Percentiles rank a stretch among this genome's conserved stretches.
Conservation (phyloP, 2,888 invertebrate species). For the Lamellibrachia columna region DNA sequence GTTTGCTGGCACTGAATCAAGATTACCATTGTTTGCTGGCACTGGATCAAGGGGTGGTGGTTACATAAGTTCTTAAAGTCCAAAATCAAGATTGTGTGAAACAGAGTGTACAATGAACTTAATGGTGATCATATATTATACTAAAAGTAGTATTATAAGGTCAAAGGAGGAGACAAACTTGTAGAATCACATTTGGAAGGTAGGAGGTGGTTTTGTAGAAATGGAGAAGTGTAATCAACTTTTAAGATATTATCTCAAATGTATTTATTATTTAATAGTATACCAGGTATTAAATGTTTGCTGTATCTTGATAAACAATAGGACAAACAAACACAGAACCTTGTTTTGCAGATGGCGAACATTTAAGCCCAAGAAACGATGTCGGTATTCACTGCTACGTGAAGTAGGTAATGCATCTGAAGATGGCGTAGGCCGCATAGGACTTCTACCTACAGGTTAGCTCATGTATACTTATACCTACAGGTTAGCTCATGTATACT, state of each 20-base stretch:
- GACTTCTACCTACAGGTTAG: background rate
- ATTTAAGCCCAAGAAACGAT: background rate
- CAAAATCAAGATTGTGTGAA: background rate
- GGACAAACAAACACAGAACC: background rate
- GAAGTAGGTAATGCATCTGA: background rate
- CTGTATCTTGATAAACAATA: background rate
- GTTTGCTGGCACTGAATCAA: no score
- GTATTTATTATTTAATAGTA: background rate
- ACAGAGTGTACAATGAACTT: background rate
- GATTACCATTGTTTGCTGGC: no score
- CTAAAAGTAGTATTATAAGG: background rate
- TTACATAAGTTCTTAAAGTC: no score
- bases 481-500: background rate
- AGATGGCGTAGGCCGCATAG: background rate
- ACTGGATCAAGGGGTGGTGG: no score
- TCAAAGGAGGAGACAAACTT: background rate
- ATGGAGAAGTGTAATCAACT: background rate
- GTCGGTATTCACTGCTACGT: background rate
- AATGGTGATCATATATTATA: background rate
- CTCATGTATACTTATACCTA: background rate
- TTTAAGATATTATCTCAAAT: background rate
- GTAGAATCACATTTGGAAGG: background rate
- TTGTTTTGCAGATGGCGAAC: background rate
- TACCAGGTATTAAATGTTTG: background rate
- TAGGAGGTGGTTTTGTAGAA: background rate